phyloP scores from a whole-genome alignment of 1,140 invertebrate genomes.

The Kradibia gibbosae region DNA sequence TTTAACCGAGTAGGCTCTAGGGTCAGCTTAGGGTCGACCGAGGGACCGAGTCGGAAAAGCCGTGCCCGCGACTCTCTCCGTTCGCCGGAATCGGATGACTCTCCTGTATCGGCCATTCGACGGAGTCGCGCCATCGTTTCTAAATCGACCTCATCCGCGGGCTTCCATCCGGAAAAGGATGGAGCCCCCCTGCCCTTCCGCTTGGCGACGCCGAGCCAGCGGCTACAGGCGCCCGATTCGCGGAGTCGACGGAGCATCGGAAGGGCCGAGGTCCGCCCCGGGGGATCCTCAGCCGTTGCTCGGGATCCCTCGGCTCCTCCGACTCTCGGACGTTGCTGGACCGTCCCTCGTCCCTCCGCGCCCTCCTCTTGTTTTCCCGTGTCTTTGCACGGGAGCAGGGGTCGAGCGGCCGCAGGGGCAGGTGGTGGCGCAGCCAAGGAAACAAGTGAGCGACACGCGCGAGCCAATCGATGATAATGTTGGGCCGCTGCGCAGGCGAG shows the following conservation, averaged over 20 bases:
- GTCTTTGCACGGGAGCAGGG: not conserved
- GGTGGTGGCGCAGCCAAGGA: too few relatives aligned
- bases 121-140: too few relatives aligned
- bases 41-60: too few relatives aligned
- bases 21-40: too few relatives aligned
- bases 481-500: not conserved
- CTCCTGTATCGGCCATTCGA: too few relatives aligned
- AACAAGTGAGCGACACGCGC: not conserved
- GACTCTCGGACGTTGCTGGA: not conserved
- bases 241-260: not conserved
- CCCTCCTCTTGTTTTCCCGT: not conserved
- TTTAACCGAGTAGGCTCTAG: too few relatives aligned
- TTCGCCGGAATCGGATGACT: too few relatives aligned
- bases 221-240: not conserved
- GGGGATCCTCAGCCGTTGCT: not conserved
- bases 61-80: too few relatives aligned
- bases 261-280: slow-evolving; percentile 5
- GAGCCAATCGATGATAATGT: not conserved
- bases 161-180: not conserved
- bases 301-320: not conserved
- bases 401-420: too few relatives aligned
- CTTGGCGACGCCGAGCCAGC: slow-evolving; percentile 3
- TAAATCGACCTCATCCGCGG: not conserved
- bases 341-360: not conserved
- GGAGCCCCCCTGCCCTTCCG: not conserved